A percentile compares a stretch with the other conserved stretches of the same genome.
Conservation (phyloP, 2,113 vertebrate species). For the Macrotus californicus region DNA sequence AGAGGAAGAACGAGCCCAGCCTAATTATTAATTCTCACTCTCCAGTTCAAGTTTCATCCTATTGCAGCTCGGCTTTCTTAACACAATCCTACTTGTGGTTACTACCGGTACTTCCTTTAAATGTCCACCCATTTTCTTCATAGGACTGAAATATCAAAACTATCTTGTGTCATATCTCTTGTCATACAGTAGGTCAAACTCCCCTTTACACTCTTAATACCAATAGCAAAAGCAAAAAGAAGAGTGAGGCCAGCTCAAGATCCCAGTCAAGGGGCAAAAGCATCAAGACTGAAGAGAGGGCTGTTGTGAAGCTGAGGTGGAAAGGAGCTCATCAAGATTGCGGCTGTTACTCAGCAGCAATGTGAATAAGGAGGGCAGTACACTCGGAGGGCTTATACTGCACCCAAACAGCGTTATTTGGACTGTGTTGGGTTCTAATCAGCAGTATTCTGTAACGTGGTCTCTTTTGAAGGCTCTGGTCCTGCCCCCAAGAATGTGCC, state of each 20-base stretch:
- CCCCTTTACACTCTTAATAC: neutral
- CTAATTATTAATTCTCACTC: neutral
- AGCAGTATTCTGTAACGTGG: neutral
- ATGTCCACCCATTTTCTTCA: neutral
- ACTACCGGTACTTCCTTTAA: neutral
- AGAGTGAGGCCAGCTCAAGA: neutral
- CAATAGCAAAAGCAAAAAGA: neutral
- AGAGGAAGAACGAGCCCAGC: neutral
- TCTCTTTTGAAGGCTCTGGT: neutral
- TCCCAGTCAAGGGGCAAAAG: neutral
- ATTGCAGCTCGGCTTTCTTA: neutral
- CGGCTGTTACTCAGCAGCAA: neutral
- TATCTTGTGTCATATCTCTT: neutral
- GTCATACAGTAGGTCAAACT: neutral
- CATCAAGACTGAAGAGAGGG: neutral
- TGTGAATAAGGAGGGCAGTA: neutral
- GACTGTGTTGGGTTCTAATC: neutral
- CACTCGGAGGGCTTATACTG: neutral
- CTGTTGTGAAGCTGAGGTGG: neutral
- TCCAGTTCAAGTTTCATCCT: neutral
- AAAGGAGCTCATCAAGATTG: neutral
- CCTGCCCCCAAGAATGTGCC: neutral
- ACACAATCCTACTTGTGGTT: neutral
- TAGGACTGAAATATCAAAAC: conserved; percentile 1
- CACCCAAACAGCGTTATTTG: neutral